Conservation (phyloP, 2,113 vertebrate genomes). For the Prinia subflava region DNA sequence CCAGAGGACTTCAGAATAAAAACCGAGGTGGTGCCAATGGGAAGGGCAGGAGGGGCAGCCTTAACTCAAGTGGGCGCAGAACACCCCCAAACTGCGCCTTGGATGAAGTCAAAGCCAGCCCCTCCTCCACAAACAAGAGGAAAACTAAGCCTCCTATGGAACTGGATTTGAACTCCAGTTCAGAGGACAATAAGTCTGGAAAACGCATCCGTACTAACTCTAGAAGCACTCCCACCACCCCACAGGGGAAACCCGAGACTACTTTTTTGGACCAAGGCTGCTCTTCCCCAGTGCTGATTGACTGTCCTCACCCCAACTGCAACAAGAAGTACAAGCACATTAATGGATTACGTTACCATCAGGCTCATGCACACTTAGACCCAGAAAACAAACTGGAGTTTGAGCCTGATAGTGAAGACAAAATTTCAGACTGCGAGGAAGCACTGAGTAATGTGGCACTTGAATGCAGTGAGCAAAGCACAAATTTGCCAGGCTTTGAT, state of each 20-base stretch:
- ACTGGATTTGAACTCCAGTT: slow-evolving; percentile 88
- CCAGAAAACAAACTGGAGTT: slow-evolving; percentile 90
- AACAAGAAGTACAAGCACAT: slow-evolving; percentile 99
- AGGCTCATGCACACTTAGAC: slow-evolving; percentile 96
- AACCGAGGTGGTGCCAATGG: slow-evolving; percentile 88
- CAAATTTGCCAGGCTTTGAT: slow-evolving; percentile 69
- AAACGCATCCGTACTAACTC: slow-evolving; percentile 94
- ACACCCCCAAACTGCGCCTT: slow-evolving; percentile 87
- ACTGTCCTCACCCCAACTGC: slow-evolving; percentile 98
- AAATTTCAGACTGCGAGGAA: slow-evolving; percentile 95
- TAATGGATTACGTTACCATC: slow-evolving; percentile 96
- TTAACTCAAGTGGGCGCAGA: slow-evolving; percentile 89
- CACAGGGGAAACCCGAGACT: slow-evolving; percentile 89
- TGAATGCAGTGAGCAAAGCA: slow-evolving; percentile 83
- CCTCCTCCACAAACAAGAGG: slow-evolving; percentile 84
- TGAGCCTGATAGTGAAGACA: slow-evolving; percentile 90
- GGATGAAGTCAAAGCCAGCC: slow-evolving; percentile 89
- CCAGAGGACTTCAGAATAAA: slow-evolving; percentile 88
- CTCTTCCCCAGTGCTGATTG: slow-evolving; percentile 92
- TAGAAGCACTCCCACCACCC: slow-evolving; percentile 92
- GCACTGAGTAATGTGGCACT: slow-evolving; percentile 81
- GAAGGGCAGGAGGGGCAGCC: slow-evolving; percentile 90
- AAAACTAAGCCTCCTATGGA: slow-evolving; percentile 92
- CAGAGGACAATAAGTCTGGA: slow-evolving; percentile 87
- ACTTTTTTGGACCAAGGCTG: slow-evolving; percentile 93